Base-by-base conservation (phyloP, 2,797 vertebrate species). In the Cuniculus paca region DNA sequence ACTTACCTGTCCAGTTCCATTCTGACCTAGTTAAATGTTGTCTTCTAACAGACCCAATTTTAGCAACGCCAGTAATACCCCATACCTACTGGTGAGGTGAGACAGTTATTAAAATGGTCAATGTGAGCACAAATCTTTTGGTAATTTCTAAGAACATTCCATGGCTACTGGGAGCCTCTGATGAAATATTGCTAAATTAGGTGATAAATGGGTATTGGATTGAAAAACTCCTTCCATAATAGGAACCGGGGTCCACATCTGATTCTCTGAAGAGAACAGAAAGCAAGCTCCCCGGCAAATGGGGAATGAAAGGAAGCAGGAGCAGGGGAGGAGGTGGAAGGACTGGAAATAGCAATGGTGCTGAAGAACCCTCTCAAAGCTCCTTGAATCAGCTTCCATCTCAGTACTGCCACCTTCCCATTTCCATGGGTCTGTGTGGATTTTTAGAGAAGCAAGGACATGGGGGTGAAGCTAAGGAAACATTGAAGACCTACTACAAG, bases 21-120 rank as follows among this genome's bases (percentile, higher is more conserved):
- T 80, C 31, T 77, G 56, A 88, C 8, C 65, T 34, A 14, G 72
- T 88, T 88, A 70, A 90, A n/a, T 89, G 70, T 79, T 88, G 20
- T 96, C 34, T 82, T 77, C 85, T 92, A 60, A 65, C 2, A 8
- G 3, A 60, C 70, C n/a, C 42, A 60, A 24, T 79, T 93, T 86
- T 58, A 84, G 61, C 24, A 70, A 60, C 22, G 14, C 17, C 39
- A 61, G 12, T 4, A 9, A 77, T 39, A 19, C 61, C 26, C 60
- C 22, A 3, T 81, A 48, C 65, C 26, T 79, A 6, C 36, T 79
- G 56, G 36, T 91, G n/a, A 56, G 2, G 54, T 72, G 39, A 39
- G 74, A 61, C 45, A 88, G 81, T 79, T 93, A 84, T 93, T 85
- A 88, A 96, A 95, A 63, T 75, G 42, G 39, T n/a, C 54, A 39